phyloP scores from a whole-genome alignment of 2,113 vertebrate species.

The Machaerirhynchus nigripectus region DNA sequence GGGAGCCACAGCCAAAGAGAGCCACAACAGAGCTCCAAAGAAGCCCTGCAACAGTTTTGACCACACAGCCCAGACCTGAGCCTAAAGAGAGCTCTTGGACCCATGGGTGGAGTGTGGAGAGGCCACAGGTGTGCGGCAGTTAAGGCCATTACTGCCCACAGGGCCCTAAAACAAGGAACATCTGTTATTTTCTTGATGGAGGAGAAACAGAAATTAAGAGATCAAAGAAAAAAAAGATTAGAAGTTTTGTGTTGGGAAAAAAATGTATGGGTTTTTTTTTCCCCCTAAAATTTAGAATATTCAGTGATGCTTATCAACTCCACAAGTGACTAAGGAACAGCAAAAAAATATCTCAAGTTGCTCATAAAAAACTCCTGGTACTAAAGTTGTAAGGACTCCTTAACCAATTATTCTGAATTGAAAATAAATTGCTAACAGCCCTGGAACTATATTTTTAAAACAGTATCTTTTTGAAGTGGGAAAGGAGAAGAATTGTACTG shows the following conservation, averaged over 20 bases:
- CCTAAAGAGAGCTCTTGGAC: background rate
- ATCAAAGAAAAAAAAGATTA: background rate
- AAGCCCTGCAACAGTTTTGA: rapidly evolving
- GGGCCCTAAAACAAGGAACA: background rate
- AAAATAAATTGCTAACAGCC: background rate
- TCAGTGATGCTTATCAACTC: background rate
- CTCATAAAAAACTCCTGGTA: background rate
- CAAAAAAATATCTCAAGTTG: background rate
- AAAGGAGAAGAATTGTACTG: background rate
- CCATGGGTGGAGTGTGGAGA: rapidly evolving
- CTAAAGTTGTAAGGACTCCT: background rate
- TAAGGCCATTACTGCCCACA: background rate
- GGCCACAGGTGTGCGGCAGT: background rate
- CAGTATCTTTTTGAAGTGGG: background rate
- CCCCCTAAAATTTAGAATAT: background rate
- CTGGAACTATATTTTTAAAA: background rate
- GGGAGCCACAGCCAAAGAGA: background rate
- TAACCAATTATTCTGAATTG: background rate
- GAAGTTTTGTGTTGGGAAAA: background rate
- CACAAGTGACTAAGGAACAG: background rate
- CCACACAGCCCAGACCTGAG: background rate
- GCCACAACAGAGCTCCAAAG: rapidly evolving
- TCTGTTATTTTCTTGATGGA: background rate
- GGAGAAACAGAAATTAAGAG: background rate
- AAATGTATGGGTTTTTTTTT: rapidly evolving